Base-by-base conservation (phyloP, 23 tunicate genomes). In the Ascidia mentula region DNA sequence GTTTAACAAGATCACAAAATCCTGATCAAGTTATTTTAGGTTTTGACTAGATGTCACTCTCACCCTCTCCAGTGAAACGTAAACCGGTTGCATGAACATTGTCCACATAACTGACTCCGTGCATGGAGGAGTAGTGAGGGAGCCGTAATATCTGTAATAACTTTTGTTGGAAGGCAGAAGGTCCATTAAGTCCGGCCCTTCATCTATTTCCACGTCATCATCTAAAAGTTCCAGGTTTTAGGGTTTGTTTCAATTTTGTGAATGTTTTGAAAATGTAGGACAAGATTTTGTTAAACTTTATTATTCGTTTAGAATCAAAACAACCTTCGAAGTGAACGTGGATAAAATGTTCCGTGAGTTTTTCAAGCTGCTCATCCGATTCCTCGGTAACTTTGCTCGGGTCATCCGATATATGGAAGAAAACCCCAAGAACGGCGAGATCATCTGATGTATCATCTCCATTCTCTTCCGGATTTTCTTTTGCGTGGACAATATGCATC, bases 41-140 rank as follows among this genome's bases (percentile, higher is more conserved):
- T 15, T 33, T 32, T 35, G 18, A 18, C 15, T 28, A 20, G 38
- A 20, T 53, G 65, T 5, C 24, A 12, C 6, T 22, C 79, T 42
- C 36, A 92, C 97, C 79, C 65, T 74, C 46, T 83, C 86, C 28
- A 32, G 38, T 0, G 92, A 73, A 20, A 92, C 69, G 31, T 20
- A 0, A 15, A 92, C 59, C 59, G 92, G 89, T 30, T 83, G 18
- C 5, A 30, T 36, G 37, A 82, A 82, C 3, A 92, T 85, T 36
- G 92, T 92, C 97, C 97, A 92, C 70, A 82, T 37, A 15, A 92
- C 97, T 18, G 83, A 72, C 46, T 92, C 92, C 8, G 73, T 82
- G 70, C 97, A 92, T 15, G 92, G 89, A 0, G 97, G 97, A 3
- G 97, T 92, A 5, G 97, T 92, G 34, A 92, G 97, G 24, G 97